Evolutionary conservation across 1,140 invertebrate genomes (phyloP), one percentile per base, ranked within the genome.

Genomic region (Plodia interpunctella): DNA sequence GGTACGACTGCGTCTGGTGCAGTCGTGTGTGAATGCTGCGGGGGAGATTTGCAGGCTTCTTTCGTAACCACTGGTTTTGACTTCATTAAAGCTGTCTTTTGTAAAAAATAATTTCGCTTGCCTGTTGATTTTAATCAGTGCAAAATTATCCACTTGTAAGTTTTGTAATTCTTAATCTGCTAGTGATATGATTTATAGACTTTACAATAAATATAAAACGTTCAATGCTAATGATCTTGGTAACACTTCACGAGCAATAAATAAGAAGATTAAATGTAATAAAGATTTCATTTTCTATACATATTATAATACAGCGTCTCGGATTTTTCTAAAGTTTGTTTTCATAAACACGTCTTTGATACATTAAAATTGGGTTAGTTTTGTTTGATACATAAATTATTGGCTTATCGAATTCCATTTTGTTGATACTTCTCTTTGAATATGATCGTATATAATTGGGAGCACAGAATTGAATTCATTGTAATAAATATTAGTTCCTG

Each of bases 1-100:
- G 84, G 80, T 85, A 83, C 65, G 72, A 66, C 71, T 75, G 70
- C 68, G 80, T 85, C 78, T 71, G 58, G 65, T 57, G 74, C 81
- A 84, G 73, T 77, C 70, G 68, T 65, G 70, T 77, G 74, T 81
- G 71, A 75, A 75, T 64, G 62, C 62, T 70, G 69, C 62, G 72
- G 65, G 72, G 74, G 71, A 51, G 64, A 65, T 74, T 75, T 64
- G 60, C 53, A 69, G 44, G 54, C 57, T 53, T 8, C 20, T 25
- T 53, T 44, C 38, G 20, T 21, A 25, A 25, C 20, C 17, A 25
- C 21, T 21, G 51, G 20, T 21, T 25, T 20, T 20, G 5, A 13
- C 18, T 8, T 53, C 6, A 51, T 51, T 51, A 51, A 51, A 51
- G 2, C 49, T 20, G 20, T 28, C n/a, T 53, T 25, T n/a, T n/a